Evolutionary conservation across 2,888 invertebrate genomes (phyloP).

Genomic region (Pinctada fucata): DNA sequence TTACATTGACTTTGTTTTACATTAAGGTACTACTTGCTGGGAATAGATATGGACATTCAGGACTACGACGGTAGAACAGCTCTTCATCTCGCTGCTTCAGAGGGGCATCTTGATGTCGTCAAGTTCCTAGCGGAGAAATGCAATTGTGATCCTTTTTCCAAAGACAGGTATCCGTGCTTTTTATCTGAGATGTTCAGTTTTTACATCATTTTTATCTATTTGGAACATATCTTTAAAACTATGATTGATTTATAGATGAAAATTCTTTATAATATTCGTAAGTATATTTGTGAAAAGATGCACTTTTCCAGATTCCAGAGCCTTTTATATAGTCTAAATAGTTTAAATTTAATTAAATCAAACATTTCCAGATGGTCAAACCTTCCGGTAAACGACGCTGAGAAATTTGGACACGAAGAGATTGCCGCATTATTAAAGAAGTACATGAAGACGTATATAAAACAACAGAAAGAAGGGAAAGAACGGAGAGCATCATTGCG

Average conservation of each 20-base stretch:
- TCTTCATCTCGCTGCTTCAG: conserved; percentile 94
- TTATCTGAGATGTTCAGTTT: too few species aligned
- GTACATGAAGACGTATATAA: conserved; percentile 29
- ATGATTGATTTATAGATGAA: too few species aligned
- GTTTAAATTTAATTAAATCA: too few species aligned
- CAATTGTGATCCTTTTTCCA: conserved; percentile 85
- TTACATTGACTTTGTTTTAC: too few species aligned
- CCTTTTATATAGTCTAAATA: too few species aligned
- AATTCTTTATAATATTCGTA: too few species aligned
- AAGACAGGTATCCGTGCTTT: conserved; percentile 82
- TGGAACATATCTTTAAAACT: too few species aligned
- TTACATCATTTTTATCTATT: too few species aligned
- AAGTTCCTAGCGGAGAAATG: conserved; percentile 93
- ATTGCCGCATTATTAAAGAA: conserved; percentile 81
- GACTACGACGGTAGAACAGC: conserved; percentile 83
- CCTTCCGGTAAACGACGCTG: conserved; percentile 92
- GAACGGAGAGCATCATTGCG: too few species aligned
- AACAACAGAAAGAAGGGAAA: too few species aligned
- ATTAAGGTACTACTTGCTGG: conserved; percentile 82
- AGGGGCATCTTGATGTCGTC: conserved; percentile 93
- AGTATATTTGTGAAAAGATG: too few species aligned
- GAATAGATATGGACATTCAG: conserved; percentile 91
- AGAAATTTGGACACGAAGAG: conserved; percentile 87
- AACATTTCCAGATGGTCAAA: conserved; percentile 87
- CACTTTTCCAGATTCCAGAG: too few species aligned